Evolutionary conservation across 2,888 invertebrate species (phyloP).

Genomic region (Caenorhabditis plicata): DNA sequence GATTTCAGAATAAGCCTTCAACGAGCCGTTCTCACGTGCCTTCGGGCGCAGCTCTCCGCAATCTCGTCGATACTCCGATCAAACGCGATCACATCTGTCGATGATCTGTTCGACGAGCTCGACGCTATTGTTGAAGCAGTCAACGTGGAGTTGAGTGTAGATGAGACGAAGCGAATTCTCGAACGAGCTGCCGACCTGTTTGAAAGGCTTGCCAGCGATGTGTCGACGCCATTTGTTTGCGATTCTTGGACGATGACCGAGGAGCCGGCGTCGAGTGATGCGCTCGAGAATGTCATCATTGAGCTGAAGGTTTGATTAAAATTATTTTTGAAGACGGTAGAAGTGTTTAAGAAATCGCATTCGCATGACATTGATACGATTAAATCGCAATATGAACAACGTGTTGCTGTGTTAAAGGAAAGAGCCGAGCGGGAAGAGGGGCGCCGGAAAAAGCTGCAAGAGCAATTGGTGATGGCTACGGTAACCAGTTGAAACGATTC

Average conservation of each 20-base stretch:
- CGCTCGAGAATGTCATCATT: constrained; percentile 37
- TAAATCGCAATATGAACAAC: constrained; percentile 52
- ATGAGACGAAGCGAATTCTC: constrained; percentile 25
- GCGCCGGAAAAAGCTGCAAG: constrained; percentile 48
- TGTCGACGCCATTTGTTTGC: constrained; percentile 20
- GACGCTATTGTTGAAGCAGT: constrained; percentile 21
- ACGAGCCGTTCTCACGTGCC: constrained; percentile 24
- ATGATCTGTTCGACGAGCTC: constrained; percentile 21
- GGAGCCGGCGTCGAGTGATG: constrained; percentile 9
- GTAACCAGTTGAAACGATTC: constrained; percentile 3
- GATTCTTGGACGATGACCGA: constrained; percentile 52
- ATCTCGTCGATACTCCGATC: constrained; percentile 24
- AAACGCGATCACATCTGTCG: constrained; percentile 13
- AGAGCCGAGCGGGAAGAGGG: constrained; percentile 51
- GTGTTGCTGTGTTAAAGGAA: constrained; percentile 47
- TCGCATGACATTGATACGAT: constrained; percentile 48
- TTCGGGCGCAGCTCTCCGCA: constrained; percentile 27
- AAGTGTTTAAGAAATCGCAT: constrained; percentile 37
- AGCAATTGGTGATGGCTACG: constrained; percentile 47
- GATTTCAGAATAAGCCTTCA: constrained; percentile 22
- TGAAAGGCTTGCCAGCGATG: constrained; percentile 16
- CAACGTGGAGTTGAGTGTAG: constrained; percentile 9
- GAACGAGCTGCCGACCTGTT: constrained; percentile 14
- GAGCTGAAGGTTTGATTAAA: constrained; percentile 41
- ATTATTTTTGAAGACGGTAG: background rate